Evolutionary conservation across 2,888 invertebrate species (phyloP), one percentile per base, ranked within the genome.

Genomic region (Caenorhabditis sp.): DNA sequence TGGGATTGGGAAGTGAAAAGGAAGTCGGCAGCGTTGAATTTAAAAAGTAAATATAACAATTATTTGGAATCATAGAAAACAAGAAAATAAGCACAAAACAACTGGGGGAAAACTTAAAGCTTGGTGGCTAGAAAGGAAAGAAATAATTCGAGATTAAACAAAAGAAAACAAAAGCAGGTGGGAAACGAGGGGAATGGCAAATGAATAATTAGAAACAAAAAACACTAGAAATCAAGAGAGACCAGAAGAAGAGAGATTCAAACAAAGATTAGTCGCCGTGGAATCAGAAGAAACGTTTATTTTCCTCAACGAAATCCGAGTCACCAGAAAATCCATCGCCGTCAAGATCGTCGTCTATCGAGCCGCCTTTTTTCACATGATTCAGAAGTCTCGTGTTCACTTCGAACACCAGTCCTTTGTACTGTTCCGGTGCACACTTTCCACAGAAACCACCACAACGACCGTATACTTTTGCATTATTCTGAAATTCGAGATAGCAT

Each of bases 381-480:
- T 68, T 73, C 19, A 82, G 26, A 7, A 63, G 35, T 12, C 61
- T 63, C 4, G 83, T 79, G 31, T 83, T 72, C 38, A 83, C 83
- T 69, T 90, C 90, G 59, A 91, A 88, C 8, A 92, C 88, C 35
- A 91, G 88, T 19, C 91, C 91, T 68, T 92, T 91, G 87, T 88
- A 91, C 35, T 87, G 82, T 72, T 91, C 91, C 1, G 91, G 91
- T 4, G 88, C 74, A 81, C 91, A 91, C 68, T 91, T 89, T 19
- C 91, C 91, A 84, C 91, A 91, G 70, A 90, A 91, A 6, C 91
- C 91, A 19, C 91, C 91, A 80, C 91, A 91, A 4, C 82, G 84
- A 16, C 91, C 91, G 56, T 86, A 85, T 69, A 91, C 87, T 24
- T 83, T 73, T 7, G 90, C 89, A 73, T 91, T 91, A 80, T 90